A percentile compares a stretch with the other conserved stretches of the same genome.
phyloP scores from a whole-genome alignment of 2,888 invertebrate genomes.

The Platynereis dumerilii region DNA sequence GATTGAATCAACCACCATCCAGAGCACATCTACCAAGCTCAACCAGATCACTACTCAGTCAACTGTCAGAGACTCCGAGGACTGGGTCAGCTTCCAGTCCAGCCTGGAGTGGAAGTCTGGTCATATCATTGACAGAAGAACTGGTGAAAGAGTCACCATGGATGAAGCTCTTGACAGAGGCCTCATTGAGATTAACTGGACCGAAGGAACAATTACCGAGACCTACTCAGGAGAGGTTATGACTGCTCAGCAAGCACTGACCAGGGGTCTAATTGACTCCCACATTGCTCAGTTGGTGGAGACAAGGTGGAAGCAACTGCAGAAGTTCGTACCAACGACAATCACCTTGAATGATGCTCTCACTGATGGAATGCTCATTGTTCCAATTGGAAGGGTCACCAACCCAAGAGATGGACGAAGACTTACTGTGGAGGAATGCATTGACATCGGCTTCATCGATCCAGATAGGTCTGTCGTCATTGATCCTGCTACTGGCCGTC shows the following conservation, averaged over 20 bases:
- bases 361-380: constrained; percentile 36
- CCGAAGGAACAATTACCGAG: constrained; percentile 68
- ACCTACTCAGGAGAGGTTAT: constrained; percentile 72
- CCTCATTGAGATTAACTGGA: constrained; percentile 70
- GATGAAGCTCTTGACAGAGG: constrained; percentile 82
- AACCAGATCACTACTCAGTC: neutral
- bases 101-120: constrained; percentile 18
- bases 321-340: constrained; percentile 7
- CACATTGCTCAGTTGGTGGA: constrained; percentile 38
- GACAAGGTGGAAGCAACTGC: constrained; percentile 23
- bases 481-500: constrained; percentile 73
- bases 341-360: constrained; percentile 42
- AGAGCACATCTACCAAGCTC: no score
- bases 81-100: neutral
- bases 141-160: constrained; percentile 72
- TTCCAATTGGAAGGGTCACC: constrained; percentile 38
- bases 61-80: neutral
- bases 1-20: no score
- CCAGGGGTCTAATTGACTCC: constrained; percentile 87
- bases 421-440: constrained; percentile 84
- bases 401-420: constrained; percentile 40
- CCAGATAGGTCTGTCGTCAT: constrained; percentile 46
- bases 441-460: constrained; percentile 38
- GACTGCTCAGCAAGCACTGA: constrained; percentile 88
- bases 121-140: constrained; percentile 44